These are phyloP conservation scores for Muschampia plurimacula DNA, from an alignment of 2,888 invertebrate genomes.

Conservation along the genomic window DNA sequence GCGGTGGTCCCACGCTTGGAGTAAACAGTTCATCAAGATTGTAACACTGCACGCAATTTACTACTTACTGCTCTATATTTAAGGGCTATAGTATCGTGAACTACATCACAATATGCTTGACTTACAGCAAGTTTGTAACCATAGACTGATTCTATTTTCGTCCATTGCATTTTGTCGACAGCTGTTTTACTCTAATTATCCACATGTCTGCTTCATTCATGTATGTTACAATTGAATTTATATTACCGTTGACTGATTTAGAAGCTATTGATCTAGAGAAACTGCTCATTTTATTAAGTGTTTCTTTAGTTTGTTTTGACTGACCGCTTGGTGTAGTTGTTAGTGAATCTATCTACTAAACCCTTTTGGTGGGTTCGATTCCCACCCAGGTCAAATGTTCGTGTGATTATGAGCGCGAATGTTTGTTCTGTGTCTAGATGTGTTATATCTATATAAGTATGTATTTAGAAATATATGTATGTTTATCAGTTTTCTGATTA, in stretches of 20 bases:
- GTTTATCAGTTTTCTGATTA: no score
- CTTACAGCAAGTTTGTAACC: slow-evolving; percentile 28
- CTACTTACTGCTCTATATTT: background rate
- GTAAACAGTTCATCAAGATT: slow-evolving; percentile 40
- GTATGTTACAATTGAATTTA: slow-evolving; percentile 40
- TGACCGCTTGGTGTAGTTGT: no score
- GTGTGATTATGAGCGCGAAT: no score
- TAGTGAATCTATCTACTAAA: no score
- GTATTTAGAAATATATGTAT: no score
- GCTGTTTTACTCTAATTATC: slow-evolving; percentile 53
- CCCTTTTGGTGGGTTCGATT: no score
- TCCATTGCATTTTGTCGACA: slow-evolving; percentile 52
- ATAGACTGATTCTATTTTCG: slow-evolving; percentile 50
- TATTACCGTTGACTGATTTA: slow-evolving; percentile 41
- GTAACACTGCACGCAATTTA: background rate
- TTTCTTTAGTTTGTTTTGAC: background rate
- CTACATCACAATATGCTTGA: background rate
- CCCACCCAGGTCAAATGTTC: no score
- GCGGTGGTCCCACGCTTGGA: slow-evolving; percentile 53
- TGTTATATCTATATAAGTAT: no score
- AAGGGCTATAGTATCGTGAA: slow-evolving; percentile 9
- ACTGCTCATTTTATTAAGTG: slow-evolving; percentile 13
- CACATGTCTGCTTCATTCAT: slow-evolving; percentile 50
- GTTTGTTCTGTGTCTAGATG: no score
- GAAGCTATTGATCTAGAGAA: slow-evolving; percentile 4